Evolutionary conservation across 37 sponge, comb jelly and placozoan species (phyloP), one percentile per base, ranked within the genome.

Genomic region (Hexactinellida sp.): DNA sequence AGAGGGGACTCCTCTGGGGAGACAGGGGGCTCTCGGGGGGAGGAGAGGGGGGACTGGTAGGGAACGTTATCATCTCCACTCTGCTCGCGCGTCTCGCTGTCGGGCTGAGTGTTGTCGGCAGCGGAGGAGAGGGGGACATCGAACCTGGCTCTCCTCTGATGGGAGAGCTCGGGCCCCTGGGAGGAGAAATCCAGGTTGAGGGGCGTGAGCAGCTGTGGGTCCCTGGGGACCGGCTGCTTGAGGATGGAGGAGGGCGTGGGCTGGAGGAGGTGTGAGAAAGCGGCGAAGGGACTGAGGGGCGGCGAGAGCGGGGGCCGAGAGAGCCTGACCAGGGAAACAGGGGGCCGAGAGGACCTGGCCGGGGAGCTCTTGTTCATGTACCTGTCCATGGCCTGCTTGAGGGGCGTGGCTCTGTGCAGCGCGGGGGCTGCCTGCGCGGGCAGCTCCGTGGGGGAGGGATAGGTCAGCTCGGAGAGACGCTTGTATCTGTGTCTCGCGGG

Each of bases 401-500:
- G 76, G 13, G 76, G 76, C 3, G 76, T 63, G 13, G 30, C 76
- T 10, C 30, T 63, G 76, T 63, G 30, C 5, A 23, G 5, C 3
- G 25, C 3, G 30, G 5, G 3, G 30, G 32, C 34, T 21, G 76
- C 30, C 76, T 63, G 28, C 3, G 5, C 5, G 3, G 76, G 25
- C 5, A 23, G 25, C 5, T 25, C 76, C 5, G 76, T 63, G 76
- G 76, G 76, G 76, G 21, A 63, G 30, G 76, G 76, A 63, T 63
- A 63, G 76, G 76, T 63, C 3, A 63, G 76, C 76, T 63, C 76
- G 13, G 76, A 63, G 21, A 63, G 76, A 63, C 76, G 76, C 13
- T 63, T 63, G 76, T 63, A 63, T 63, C 76, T 10, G 30, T 63
- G 76, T 25, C 76, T 7, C 3, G 30, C 34, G 13, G 76, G 1